Conservation (phyloP, 2,888 invertebrate genomes). For the Falcaria lacertinaria region DNA sequence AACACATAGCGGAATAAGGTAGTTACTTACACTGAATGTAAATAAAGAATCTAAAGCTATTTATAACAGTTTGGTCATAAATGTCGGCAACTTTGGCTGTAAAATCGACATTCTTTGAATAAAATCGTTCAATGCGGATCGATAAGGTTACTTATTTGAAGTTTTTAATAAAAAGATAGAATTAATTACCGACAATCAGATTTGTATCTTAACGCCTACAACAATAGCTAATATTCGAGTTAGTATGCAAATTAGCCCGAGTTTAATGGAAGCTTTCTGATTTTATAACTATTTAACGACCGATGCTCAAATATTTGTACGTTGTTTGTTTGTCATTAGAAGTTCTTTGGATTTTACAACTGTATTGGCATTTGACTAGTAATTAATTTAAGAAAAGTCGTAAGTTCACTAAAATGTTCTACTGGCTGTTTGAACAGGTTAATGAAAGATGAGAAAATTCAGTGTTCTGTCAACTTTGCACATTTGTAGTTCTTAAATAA, state of each 20-base stretch:
- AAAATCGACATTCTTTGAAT: no score
- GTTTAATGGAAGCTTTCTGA: conserved; percentile 17
- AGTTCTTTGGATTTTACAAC: conserved; percentile 1
- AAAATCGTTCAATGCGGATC: not conserved
- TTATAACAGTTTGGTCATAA: not conserved
- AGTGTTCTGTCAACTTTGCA: no score
- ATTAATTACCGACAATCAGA: conserved; percentile 7
- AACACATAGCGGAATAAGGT: not conserved
- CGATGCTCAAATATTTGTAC: conserved; percentile 11
- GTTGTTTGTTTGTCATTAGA: conserved; percentile 10
- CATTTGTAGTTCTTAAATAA: no score
- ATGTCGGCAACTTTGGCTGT: not conserved
- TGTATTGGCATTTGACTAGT: not conserved
- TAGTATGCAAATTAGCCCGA: conserved; percentile 18
- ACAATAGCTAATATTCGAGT: conserved; percentile 4
- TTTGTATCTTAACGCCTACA: conserved; percentile 12
- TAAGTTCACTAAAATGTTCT: not conserved
- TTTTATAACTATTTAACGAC: conserved; percentile 20
- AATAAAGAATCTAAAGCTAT: not conserved
- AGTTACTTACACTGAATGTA: no score
- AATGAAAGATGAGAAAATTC: no score
- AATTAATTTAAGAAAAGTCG: conserved; percentile 1
- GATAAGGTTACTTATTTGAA: not conserved
- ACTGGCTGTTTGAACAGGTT: no score
- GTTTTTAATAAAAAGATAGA: conserved; percentile 4